Percentiles rank a stretch among this genome's conserved stretches.
Conservation (phyloP, 2,888 invertebrate genomes). For the Lymantria monacha region DNA sequence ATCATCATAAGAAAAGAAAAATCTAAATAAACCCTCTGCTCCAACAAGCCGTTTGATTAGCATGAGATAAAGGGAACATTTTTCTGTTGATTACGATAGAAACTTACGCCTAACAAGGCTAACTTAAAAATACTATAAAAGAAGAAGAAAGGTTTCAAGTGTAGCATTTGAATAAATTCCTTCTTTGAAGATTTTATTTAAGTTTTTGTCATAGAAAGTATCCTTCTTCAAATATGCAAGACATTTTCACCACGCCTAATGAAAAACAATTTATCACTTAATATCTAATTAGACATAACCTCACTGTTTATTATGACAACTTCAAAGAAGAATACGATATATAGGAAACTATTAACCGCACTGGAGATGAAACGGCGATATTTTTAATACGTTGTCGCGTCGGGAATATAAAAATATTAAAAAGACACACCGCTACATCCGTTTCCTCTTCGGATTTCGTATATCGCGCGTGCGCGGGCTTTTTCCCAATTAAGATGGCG, state of each 20-base stretch:
- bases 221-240: constrained; percentile 1
- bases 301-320: constrained; percentile 45
- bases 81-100: too few relatives aligned
- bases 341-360: constrained; percentile 54
- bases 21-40: too few relatives aligned
- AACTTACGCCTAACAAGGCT: too few relatives aligned
- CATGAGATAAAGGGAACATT: too few relatives aligned
- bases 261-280: constrained; percentile 30
- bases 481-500: constrained; percentile 51
- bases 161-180: too few relatives aligned
- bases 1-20: too few relatives aligned
- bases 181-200: too few relatives aligned
- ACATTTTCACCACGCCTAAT: constrained; percentile 16
- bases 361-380: constrained; percentile 66
- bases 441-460: constrained; percentile 65
- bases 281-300: constrained; percentile 30
- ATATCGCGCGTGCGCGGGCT: constrained; percentile 42
- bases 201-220: background rate
- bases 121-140: too few relatives aligned
- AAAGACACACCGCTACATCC: constrained; percentile 70
- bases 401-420: constrained; percentile 74
- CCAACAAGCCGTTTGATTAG: too few relatives aligned
- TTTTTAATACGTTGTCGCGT: constrained; percentile 66
- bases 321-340: constrained; percentile 55
- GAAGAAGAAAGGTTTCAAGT: too few relatives aligned